phyloP scores from a whole-genome alignment of 2,888 invertebrate genomes.

The Oeneis ivallda region DNA sequence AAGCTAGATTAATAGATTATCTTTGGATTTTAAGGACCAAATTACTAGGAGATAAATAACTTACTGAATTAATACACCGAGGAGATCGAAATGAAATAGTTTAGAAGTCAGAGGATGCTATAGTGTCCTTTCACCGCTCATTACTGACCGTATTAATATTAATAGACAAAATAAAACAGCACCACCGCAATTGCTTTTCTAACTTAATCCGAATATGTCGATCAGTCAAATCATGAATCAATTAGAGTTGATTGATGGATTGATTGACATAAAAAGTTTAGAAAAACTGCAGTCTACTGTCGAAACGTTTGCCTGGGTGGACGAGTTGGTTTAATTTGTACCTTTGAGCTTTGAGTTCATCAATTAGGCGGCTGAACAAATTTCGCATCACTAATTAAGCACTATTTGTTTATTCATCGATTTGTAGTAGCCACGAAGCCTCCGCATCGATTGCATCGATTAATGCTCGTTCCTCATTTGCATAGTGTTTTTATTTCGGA shows the following conservation, averaged over 20 bases:
- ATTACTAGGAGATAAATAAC: not conserved
- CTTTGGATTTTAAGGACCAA: not conserved
- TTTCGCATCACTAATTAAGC: constrained; percentile 47
- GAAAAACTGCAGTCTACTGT: constrained; percentile 8
- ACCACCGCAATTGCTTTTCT: constrained; percentile 2
- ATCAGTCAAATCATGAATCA: constrained; percentile 18
- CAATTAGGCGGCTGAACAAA: constrained; percentile 9
- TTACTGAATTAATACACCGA: not conserved
- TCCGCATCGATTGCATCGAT: constrained; percentile 66
- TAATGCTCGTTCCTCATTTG: constrained; percentile 70
- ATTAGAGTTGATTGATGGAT: constrained; percentile 12
- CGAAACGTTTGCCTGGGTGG: not conserved
- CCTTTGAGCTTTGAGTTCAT: not conserved
- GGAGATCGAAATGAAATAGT: not conserved
- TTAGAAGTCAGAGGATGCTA: not conserved
- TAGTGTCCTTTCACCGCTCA: not conserved
- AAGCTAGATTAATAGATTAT: not conserved
- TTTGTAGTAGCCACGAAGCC: constrained; percentile 66
- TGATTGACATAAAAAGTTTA: constrained; percentile 18
- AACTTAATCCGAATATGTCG: constrained; percentile 21
- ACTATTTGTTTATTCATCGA: constrained; percentile 77
- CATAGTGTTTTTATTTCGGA: constrained; percentile 78
- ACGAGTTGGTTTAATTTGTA: constrained; percentile 4
- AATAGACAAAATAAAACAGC: constrained; percentile 8
- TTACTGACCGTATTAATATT: constrained; percentile 14